phyloP scores from a whole-genome alignment of 2,888 invertebrate genomes.

The Lithophane ornitopus region DNA sequence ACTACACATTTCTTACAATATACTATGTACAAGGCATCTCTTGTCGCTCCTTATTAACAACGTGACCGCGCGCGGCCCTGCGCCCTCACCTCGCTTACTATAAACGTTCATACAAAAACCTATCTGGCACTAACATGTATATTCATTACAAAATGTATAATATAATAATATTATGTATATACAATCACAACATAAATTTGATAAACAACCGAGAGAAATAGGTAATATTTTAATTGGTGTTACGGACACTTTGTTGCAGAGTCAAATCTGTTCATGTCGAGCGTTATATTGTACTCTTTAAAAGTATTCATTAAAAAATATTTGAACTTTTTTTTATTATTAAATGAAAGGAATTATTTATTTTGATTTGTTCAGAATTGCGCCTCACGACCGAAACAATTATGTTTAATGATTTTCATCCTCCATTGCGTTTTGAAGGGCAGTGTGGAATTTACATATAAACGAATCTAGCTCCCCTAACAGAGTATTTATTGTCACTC shows the following conservation, averaged over 20 bases:
- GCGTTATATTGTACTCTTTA: slow-evolving; percentile 76
- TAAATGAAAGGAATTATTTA: slow-evolving; percentile 65
- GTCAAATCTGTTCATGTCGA: slow-evolving; percentile 70
- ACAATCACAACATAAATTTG: slow-evolving; percentile 90
- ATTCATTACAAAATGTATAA: slow-evolving; percentile 90
- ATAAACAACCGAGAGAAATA: slow-evolving; percentile 89
- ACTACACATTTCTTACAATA: slow-evolving; percentile 88
- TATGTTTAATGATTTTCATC: slow-evolving; percentile 50
- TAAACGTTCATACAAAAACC: slow-evolving; percentile 89
- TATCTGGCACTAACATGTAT: slow-evolving; percentile 90
- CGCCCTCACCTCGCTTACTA: slow-evolving; percentile 68
- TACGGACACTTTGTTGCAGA: slow-evolving; percentile 73
- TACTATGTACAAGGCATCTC: slow-evolving; percentile 89
- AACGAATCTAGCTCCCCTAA: slow-evolving; percentile 78
- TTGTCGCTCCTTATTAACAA: slow-evolving; percentile 75
- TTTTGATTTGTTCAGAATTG: slow-evolving; percentile 71
- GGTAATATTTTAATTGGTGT: slow-evolving; percentile 80
- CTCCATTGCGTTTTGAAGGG: slow-evolving; percentile 53
- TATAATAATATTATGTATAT: slow-evolving; percentile 87
- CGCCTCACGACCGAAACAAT: slow-evolving; percentile 49
- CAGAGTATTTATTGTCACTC: slow-evolving; percentile 81
- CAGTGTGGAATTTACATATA: slow-evolving; percentile 65
- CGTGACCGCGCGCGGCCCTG: slow-evolving; percentile 63
- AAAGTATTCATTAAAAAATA: slow-evolving; percentile 76
- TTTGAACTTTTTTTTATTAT: slow-evolving; percentile 74